These are phyloP conservation scores for Hermetia illucens DNA, from an alignment of 1,140 invertebrate genomes.

Conservation along the genomic window DNA sequence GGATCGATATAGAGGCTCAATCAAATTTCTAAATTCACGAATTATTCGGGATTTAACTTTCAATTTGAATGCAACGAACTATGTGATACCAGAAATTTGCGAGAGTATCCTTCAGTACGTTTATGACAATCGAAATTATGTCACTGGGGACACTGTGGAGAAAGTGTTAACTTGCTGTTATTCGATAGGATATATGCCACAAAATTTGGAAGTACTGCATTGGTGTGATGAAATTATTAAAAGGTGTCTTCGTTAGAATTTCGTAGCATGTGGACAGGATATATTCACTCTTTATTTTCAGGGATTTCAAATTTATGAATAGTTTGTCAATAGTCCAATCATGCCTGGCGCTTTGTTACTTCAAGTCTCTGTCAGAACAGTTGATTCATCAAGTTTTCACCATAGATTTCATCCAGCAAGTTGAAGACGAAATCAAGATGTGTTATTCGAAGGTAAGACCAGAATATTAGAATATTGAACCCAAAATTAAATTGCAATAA, in stretches of 20 bases:
- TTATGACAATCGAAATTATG: constrained; percentile 19
- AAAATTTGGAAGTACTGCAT: constrained; percentile 24
- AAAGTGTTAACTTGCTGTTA: constrained; percentile 34
- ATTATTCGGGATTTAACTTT: constrained; percentile 28
- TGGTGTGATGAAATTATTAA: constrained; percentile 13
- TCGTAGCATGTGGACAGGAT: neutral
- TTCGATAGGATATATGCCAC: constrained; percentile 31
- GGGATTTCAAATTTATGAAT: constrained; percentile 34
- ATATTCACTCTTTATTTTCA: constrained; percentile 11
- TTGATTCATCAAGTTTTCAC: constrained; percentile 37
- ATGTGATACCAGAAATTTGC: constrained; percentile 28
- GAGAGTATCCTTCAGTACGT: constrained; percentile 32
- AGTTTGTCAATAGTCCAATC: constrained; percentile 32
- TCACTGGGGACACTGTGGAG: constrained; percentile 33
- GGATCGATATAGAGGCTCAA: constrained; percentile 13
- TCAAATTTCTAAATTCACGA: constrained; percentile 25
- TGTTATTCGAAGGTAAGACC: constrained; percentile 32
- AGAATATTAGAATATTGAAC: constrained; percentile 7
- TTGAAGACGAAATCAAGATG: constrained; percentile 36
- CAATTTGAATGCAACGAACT: constrained; percentile 23
- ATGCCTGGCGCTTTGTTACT: constrained; percentile 33
- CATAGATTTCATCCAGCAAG: constrained; percentile 36
- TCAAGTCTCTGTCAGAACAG: constrained; percentile 30
- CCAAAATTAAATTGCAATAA: constrained; percentile 8
- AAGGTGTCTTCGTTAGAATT: constrained; percentile 7